phyloP scores from a whole-genome alignment of 2,888 invertebrate genomes.

The Troides helena region DNA sequence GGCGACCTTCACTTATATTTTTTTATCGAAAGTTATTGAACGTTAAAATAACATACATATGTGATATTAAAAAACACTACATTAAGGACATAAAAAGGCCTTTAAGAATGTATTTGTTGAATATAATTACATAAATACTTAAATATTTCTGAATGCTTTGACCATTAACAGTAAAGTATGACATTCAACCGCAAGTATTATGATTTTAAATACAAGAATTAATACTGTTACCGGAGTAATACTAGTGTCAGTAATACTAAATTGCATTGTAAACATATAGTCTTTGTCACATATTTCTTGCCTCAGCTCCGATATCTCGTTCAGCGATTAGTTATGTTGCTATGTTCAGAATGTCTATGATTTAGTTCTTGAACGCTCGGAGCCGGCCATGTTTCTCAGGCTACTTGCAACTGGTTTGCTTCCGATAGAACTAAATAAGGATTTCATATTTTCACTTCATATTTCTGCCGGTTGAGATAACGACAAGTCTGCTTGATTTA shows the following conservation, averaged over 20 bases:
- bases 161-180: too few relatives aligned
- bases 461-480: conserved; percentile 45
- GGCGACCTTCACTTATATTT: conserved; percentile 41
- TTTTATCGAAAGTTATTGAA: background rate
- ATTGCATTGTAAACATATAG: conserved; percentile 16
- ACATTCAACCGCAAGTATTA: too few relatives aligned
- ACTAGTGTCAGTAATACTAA: background rate
- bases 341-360: conserved; percentile 69
- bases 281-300: conserved; percentile 30
- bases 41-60: background rate
- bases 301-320: conserved; percentile 41
- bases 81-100: background rate
- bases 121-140: too few relatives aligned
- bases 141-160: too few relatives aligned
- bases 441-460: conserved; percentile 67
- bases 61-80: background rate
- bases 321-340: conserved; percentile 44
- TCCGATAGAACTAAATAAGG: conserved; percentile 71
- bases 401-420: conserved; percentile 67
- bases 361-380: conserved; percentile 57
- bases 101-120: background rate
- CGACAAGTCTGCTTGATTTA: conserved; percentile 43
- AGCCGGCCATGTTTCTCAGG: conserved; percentile 64
- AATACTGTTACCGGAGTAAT: too few relatives aligned
- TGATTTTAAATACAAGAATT: too few relatives aligned